These are phyloP conservation scores for Chelidonichthys spinosus DNA, from an alignment of 2,797 vertebrate genomes.

Conservation along the genomic window DNA sequence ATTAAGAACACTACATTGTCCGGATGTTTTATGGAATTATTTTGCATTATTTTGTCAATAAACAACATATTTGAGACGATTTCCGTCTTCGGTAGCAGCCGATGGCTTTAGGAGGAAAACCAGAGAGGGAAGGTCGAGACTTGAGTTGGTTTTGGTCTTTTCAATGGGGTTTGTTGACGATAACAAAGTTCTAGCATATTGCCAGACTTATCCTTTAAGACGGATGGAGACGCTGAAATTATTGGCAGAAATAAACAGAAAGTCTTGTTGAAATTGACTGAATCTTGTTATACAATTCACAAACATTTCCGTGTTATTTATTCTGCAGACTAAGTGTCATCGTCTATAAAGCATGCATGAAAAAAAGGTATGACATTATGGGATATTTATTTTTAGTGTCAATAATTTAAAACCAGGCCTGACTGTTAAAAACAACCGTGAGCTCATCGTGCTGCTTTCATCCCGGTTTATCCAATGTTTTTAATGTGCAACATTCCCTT, in stretches of 20 bases:
- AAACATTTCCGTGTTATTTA: not conserved
- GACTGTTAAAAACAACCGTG: not conserved
- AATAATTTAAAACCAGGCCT: not conserved
- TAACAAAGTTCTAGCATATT: not conserved
- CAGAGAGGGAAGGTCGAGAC: too few relatives aligned
- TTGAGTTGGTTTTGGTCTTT: not conserved
- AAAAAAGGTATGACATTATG: not conserved
- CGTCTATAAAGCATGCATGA: not conserved
- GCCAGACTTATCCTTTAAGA: not conserved
- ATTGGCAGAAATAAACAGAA: not conserved
- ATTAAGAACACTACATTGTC: not conserved
- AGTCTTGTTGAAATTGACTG: not conserved
- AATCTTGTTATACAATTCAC: not conserved
- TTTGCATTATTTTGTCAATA: not conserved
- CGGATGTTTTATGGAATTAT: not conserved
- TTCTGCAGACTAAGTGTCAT: not conserved
- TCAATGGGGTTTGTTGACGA: not conserved
- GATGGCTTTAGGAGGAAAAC: too few relatives aligned
- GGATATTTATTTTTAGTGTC: not conserved
- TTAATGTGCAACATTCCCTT: not conserved
- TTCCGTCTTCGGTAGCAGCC: too few relatives aligned
- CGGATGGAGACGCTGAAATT: not conserved
- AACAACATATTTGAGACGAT: not conserved
- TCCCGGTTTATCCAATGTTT: not conserved
- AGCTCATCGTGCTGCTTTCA: not conserved